Evolutionary conservation across 1,140 invertebrate genomes (phyloP).

Genomic region (Heterodera schachtii): DNA sequence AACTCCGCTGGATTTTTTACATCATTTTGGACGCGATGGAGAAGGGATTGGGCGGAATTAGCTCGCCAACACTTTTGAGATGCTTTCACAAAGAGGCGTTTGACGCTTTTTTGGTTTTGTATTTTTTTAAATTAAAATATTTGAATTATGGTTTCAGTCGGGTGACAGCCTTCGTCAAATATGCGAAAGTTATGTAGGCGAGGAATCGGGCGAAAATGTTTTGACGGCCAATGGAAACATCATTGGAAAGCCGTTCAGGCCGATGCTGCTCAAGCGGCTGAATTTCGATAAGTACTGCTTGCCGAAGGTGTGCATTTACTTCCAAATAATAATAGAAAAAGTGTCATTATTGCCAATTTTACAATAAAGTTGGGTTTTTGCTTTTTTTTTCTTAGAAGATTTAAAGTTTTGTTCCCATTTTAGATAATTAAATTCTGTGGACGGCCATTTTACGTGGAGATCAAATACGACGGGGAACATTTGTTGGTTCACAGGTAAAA

Average conservation of each 20-base stretch:
- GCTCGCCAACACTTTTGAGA: slow-evolving; percentile 21
- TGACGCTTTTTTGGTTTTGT: slow-evolving; percentile 33
- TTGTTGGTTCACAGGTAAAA: slow-evolving; percentile 45
- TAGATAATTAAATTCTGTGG: slow-evolving; percentile 52
- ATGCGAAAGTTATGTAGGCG: slow-evolving; percentile 34
- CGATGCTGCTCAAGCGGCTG: slow-evolving; percentile 51
- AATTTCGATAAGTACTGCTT: slow-evolving; percentile 41
- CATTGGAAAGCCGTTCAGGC: slow-evolving; percentile 44
- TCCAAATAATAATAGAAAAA: not conserved
- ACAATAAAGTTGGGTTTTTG: not conserved
- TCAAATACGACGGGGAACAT: slow-evolving; percentile 54
- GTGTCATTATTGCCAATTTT: not conserved
- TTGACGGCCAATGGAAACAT: slow-evolving; percentile 20
- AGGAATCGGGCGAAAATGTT: slow-evolving; percentile 23
- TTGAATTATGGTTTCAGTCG: not conserved
- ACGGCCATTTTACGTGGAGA: slow-evolving; percentile 51
- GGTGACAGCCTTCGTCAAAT: slow-evolving; percentile 28
- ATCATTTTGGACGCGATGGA: slow-evolving; percentile 46
- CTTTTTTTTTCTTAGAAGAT: not conserved
- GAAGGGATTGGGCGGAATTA: slow-evolving; percentile 25
- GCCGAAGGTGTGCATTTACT: slow-evolving; percentile 38
- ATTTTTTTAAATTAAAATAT: slow-evolving; percentile 7
- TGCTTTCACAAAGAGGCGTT: slow-evolving; percentile 37
- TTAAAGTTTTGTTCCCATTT: slow-evolving; percentile 14
- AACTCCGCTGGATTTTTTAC: slow-evolving; percentile 41